Percentiles rank a stretch among this genome's conserved stretches.
Conservation (phyloP, 2,113 vertebrate genomes). For the Capreolus pygargus region DNA sequence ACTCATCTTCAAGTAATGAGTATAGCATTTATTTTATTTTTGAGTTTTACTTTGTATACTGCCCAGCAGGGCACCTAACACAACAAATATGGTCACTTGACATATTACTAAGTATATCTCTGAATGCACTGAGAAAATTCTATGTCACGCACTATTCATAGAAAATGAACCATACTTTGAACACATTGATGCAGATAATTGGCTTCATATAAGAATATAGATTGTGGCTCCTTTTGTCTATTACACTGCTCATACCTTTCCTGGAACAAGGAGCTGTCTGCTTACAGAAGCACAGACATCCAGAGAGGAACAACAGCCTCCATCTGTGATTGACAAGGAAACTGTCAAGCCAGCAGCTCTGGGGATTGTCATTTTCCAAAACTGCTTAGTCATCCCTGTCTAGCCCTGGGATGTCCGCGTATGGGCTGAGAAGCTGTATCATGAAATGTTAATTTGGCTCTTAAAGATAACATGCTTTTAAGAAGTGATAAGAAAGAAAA, state of each 20-base stretch:
- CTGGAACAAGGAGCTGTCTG: constrained; percentile 74
- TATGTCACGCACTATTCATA: constrained; percentile 36
- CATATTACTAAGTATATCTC: background rate
- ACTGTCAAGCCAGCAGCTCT: constrained; percentile 61
- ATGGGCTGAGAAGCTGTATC: constrained; percentile 65
- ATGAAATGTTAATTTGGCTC: constrained; percentile 74
- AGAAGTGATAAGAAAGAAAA: constrained; percentile 74
- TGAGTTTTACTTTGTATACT: background rate
- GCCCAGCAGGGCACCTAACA: background rate
- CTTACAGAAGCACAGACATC: constrained; percentile 48
- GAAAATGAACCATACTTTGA: constrained; percentile 71
- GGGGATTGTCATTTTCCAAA: constrained; percentile 55
- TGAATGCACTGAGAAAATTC: background rate
- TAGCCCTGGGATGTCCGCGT: constrained; percentile 53
- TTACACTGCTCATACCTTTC: constrained; percentile 74
- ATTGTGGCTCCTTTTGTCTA: constrained; percentile 75
- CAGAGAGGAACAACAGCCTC: constrained; percentile 71
- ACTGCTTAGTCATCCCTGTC: constrained; percentile 71
- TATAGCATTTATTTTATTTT: background rate
- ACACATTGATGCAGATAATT: constrained; percentile 73
- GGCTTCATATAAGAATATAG: constrained; percentile 73
- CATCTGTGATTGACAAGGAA: constrained; percentile 71
- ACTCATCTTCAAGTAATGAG: background rate
- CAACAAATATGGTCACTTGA: background rate
- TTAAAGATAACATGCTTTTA: constrained; percentile 65